Evolutionary conservation across 2,797 vertebrate genomes (phyloP).

Genomic region (Ateles fusciceps): DNA sequence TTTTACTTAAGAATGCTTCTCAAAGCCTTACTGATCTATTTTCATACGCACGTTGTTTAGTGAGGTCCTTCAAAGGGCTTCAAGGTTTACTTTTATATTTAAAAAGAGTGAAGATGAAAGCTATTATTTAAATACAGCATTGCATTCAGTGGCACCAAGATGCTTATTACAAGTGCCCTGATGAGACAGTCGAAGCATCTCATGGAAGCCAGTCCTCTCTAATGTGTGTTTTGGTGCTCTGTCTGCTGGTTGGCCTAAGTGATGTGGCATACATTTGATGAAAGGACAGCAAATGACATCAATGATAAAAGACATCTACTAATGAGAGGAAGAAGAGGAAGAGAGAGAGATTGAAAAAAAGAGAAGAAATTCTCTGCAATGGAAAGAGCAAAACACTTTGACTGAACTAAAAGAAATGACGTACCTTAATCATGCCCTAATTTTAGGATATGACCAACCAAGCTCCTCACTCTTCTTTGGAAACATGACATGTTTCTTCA

Average conservation of each 20-base stretch:
- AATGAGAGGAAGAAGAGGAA: conserved; percentile 34
- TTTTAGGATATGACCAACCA: conserved; percentile 53
- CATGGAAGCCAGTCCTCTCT: not conserved
- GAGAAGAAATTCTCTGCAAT: not conserved
- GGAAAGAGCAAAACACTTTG: conserved; percentile 55
- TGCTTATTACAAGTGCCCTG: conserved; percentile 54
- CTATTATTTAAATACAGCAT: conserved; percentile 41
- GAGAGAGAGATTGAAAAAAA: not conserved
- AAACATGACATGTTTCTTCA: conserved; percentile 46
- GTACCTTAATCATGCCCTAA: conserved; percentile 70
- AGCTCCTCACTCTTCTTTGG: conserved; percentile 68
- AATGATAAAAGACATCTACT: conserved; percentile 52
- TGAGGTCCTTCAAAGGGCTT: conserved; percentile 57
- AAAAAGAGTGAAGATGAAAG: conserved; percentile 60
- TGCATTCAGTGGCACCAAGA: conserved; percentile 27
- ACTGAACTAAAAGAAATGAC: conserved; percentile 54
- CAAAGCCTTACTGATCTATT: conserved; percentile 50
- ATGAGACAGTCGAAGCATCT: conserved; percentile 28
- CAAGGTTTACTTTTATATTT: conserved; percentile 48
- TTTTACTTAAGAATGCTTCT: not conserved
- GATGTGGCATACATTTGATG: conserved; percentile 61
- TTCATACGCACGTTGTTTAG: not conserved
- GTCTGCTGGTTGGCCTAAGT: conserved; percentile 20
- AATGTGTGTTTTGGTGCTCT: conserved; percentile 36
- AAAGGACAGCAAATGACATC: conserved; percentile 57